Conservation (phyloP, 2,797 vertebrate species). For the Dipus sagitta region DNA sequence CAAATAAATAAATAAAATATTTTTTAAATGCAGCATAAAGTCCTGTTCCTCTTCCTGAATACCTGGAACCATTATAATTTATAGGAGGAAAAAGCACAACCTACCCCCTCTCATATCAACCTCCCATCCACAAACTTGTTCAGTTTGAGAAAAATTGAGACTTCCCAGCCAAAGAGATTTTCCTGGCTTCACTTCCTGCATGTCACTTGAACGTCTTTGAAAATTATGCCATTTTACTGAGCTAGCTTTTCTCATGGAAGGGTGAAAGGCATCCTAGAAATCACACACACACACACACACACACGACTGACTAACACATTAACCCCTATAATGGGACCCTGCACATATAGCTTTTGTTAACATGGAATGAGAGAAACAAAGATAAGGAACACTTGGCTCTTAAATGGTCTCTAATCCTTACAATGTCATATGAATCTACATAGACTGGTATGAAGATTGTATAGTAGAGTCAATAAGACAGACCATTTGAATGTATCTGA, state of each 20-base stretch:
- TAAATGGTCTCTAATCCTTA: background rate
- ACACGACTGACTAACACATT: background rate
- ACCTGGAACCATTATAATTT: background rate
- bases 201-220: slow-evolving; percentile 12
- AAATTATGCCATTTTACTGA: slow-evolving; percentile 37
- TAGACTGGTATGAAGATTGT: background rate
- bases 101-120: accelerated
- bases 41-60: background rate
- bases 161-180: background rate
- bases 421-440: background rate
- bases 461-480: background rate
- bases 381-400: background rate
- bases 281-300: background rate
- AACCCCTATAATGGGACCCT: background rate
- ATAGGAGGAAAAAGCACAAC: background rate
- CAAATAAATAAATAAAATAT: no score
- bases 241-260: slow-evolving; percentile 7
- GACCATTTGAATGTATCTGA: background rate
- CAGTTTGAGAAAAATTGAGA: background rate
- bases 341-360: background rate
- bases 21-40: background rate
- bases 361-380: background rate
- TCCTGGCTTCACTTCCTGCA: background rate
- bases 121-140: background rate
- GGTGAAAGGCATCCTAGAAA: slow-evolving; percentile 27